phyloP scores from a whole-genome alignment of 2,113 vertebrate genomes.

The Bostrychus sinensis region DNA sequence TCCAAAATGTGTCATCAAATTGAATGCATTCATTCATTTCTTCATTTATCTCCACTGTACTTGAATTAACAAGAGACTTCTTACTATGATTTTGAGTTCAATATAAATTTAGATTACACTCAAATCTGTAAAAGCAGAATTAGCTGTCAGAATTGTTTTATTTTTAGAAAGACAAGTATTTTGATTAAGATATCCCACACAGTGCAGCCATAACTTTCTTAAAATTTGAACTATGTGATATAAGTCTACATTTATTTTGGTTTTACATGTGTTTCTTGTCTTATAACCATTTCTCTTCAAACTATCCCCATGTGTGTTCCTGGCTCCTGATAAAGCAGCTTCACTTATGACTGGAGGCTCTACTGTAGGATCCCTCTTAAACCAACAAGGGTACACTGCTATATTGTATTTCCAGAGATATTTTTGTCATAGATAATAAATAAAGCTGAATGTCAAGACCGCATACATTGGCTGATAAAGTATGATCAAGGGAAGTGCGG shows the following conservation, averaged over 20 bases:
- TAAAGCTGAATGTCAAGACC: background rate
- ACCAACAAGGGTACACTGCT: slow-evolving; percentile 5
- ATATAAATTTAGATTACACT: no score
- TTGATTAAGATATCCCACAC: slow-evolving; percentile 2
- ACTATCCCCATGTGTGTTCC: slow-evolving; percentile 11
- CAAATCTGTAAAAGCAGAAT: no score
- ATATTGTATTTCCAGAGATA: background rate
- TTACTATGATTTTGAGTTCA: no score
- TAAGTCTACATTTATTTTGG: slow-evolving; percentile 1
- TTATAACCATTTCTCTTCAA: slow-evolving; percentile 8
- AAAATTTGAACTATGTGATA: slow-evolving; percentile 5
- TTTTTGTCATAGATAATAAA: background rate
- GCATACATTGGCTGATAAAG: background rate
- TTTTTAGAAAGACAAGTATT: no score
- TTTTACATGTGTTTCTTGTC: slow-evolving; percentile 12
- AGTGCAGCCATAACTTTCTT: background rate
- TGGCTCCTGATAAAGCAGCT: slow-evolving; percentile 9
- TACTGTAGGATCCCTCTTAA: background rate
- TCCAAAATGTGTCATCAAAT: no score
- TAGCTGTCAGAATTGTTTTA: no score
- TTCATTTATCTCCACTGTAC: no score
- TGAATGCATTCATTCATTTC: no score
- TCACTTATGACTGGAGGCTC: slow-evolving; percentile 7
- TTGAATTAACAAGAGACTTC: no score
- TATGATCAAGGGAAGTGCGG: no score